Conservation (phyloP, 1,140 invertebrate species). For the Drosophila bipectinata region DNA sequence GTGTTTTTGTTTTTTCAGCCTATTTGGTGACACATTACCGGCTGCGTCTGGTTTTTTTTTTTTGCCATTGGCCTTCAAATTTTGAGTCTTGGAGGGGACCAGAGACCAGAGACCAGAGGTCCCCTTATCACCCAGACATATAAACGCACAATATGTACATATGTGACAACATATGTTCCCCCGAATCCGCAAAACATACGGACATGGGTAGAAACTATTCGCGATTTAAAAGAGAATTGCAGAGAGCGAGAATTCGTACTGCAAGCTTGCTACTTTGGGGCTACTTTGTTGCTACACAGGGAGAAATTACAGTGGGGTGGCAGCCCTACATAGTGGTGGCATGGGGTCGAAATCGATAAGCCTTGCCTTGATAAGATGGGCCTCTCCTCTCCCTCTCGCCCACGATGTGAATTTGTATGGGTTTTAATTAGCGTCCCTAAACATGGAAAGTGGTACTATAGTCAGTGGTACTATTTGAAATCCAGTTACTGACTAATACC, state of each 20-base stretch:
- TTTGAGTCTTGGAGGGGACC: conserved; percentile 14
- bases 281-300: conserved; percentile 47
- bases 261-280: not conserved
- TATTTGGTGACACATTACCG: conserved; percentile 13
- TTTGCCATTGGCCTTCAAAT: conserved; percentile 55
- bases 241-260: not conserved
- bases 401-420: conserved; percentile 59
- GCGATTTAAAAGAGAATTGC: conserved; percentile 1
- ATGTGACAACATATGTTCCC: conserved; percentile 15
- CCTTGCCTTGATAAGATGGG: conserved; percentile 37
- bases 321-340: not conserved
- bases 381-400: not conserved
- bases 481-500: conserved; percentile 16
- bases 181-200: conserved; percentile 13
- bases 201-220: conserved; percentile 18
- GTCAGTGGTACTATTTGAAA: conserved; percentile 2
- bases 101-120: not conserved
- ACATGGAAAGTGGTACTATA: not conserved
- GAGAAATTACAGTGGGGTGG: conserved; percentile 7
- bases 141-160: not conserved
- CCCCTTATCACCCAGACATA: conserved; percentile 18
- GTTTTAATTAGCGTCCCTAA: conserved; percentile 55
- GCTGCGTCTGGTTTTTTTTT: conserved; percentile 24
- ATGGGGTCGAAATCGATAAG: conserved; percentile 42
- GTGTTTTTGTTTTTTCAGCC: conserved; percentile 1